Evolutionary conservation across 2,113 vertebrate species (phyloP), one percentile per base, ranked within the genome.

Genomic region (Motacilla alba): DNA sequence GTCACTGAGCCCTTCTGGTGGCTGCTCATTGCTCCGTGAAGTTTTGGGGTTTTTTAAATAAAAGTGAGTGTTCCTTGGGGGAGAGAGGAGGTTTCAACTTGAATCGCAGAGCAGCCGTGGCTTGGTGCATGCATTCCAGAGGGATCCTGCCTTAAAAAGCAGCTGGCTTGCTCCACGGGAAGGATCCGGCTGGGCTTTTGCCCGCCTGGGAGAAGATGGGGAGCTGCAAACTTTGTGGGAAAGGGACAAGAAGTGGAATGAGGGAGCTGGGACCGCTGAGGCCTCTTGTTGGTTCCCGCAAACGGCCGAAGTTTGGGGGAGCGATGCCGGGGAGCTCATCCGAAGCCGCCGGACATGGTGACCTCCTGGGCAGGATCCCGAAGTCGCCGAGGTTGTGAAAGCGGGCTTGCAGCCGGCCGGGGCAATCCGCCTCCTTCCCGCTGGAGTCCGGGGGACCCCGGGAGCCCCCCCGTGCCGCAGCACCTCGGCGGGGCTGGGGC

Each of bases 81-180:
- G 6, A 6, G 10, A 6, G 24, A 2, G 9, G 9, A 15, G 3
- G 1, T 33, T 49, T 44, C 16, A 10, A 0, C 44, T 62, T 21
- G 2, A 33, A 30, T 49, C 41, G 13, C 50, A 18, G 12, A 6
- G 8, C 2, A 46, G 74, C n/a, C 8, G 1, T 13, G 60, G 50
- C 28, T 74, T 5, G 39, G 37, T 26, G 80, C 9, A 0, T 3
- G 30, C 20, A 31, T 53, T 63, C 8, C 5, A 1, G 2, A 8
- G 35, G 30, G 46, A 47, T 26, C 5, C 6, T 27, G 47, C 11
- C 50, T 22, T 24, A 22, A 73, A 69, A 69, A 87, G 26, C 69
- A 9, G 35, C 31, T 8, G 55, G 16, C 55, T 83, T 6, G 43
- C 20, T 26, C 26, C 4, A 2, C 7, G 30, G 1, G 23, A 64